Percentiles rank a stretch among this genome's conserved stretches.
phyloP scores from a whole-genome alignment of 2,797 vertebrate genomes.

The Megaceryle alcyon region DNA sequence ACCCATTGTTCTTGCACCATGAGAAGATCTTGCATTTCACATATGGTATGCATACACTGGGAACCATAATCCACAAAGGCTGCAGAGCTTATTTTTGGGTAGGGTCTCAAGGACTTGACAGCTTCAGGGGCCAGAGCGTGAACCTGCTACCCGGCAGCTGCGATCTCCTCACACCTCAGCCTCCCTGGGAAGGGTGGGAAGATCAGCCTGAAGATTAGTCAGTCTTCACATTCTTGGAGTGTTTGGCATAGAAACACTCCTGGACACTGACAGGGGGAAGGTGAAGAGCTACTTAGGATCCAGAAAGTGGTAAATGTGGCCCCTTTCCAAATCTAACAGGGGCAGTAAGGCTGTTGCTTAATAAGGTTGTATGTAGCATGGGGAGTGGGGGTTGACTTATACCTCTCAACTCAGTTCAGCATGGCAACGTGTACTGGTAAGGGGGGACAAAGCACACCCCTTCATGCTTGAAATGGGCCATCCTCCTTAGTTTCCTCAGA shows the following conservation, averaged over 20 bases:
- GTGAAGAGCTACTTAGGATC: neutral
- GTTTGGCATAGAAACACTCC: conserved; percentile 57
- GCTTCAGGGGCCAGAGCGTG: neutral
- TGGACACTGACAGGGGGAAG: conserved; percentile 40
- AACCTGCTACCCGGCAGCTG: neutral
- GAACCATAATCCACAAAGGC: neutral
- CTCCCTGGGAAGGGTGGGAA: conserved; percentile 2
- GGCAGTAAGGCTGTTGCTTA: neutral
- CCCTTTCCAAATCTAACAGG: conserved; percentile 17
- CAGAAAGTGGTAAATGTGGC: conserved; percentile 6
- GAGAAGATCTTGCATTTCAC: neutral
- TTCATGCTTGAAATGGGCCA: rapidly evolving
- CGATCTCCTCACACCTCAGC: neutral
- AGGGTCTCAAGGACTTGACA: neutral
- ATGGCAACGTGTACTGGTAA: rapidly evolving
- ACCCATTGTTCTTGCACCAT: neutral
- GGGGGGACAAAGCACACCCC: neutral
- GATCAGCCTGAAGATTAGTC: conserved; percentile 35
- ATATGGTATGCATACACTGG: neutral
- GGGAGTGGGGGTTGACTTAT: neutral
- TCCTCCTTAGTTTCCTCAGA: neutral
- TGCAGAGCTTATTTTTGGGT: neutral
- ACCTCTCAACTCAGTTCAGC: neutral
- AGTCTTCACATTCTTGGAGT: conserved; percentile 40
- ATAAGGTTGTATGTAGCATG: neutral